phyloP scores from a whole-genome alignment of 1,140 invertebrate genomes.

The Hypsibius dujardini region DNA sequence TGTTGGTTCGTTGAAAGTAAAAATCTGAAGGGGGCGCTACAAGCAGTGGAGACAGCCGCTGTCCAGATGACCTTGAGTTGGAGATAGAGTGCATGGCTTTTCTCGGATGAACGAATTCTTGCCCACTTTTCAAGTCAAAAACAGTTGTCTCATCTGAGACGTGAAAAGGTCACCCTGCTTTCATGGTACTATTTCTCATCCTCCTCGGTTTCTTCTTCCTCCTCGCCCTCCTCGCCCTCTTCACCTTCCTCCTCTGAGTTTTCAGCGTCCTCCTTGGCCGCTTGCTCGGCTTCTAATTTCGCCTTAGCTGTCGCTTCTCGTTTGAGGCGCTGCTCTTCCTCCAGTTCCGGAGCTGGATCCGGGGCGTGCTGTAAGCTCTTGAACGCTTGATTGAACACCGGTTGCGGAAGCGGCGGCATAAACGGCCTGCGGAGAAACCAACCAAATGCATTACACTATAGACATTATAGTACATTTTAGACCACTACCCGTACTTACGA shows the following conservation, averaged over 20 bases:
- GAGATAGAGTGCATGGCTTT: too few species aligned
- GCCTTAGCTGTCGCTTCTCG: background rate
- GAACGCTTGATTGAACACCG: background rate
- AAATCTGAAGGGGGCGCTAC: too few species aligned
- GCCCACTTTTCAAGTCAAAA: too few species aligned
- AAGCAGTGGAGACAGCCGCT: too few species aligned
- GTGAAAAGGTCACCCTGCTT: too few species aligned
- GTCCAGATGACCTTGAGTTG: too few species aligned
- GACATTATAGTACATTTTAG: background rate
- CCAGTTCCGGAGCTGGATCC: background rate
- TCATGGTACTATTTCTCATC: too few species aligned
- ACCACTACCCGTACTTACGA: background rate
- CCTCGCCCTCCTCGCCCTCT: background rate
- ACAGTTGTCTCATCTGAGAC: too few species aligned
- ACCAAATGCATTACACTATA: background rate
- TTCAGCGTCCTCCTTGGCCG: background rate
- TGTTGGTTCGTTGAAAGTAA: too few species aligned
- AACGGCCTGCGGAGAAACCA: background rate
- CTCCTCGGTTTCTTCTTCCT: slow-evolving; percentile 14
- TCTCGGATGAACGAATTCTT: too few species aligned
- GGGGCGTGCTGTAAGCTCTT: background rate
- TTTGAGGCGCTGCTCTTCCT: background rate
- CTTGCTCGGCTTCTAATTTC: background rate
- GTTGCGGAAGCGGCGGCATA: background rate
- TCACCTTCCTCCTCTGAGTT: background rate